phyloP scores from a whole-genome alignment of 2,797 vertebrate genomes.

The Anguilla marmorata region DNA sequence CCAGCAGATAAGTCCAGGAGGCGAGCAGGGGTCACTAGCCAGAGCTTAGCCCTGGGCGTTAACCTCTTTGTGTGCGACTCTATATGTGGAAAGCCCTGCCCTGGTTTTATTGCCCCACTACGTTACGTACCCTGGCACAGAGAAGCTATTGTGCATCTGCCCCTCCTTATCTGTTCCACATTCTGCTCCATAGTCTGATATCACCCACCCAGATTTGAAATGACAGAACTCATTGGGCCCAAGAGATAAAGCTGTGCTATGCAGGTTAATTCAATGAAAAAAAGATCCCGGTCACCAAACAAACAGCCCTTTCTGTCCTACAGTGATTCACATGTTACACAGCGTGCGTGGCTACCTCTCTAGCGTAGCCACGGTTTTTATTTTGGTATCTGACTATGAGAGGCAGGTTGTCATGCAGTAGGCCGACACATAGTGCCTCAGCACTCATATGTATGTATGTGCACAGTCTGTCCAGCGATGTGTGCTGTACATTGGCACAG shows the following conservation, averaged over 20 bases:
- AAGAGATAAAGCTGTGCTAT: neutral
- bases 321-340: neutral
- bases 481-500: neutral
- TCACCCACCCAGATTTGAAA: neutral
- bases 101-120: neutral
- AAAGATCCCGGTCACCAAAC: neutral
- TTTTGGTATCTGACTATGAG: too few species aligned
- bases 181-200: conserved; percentile 7
- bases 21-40: neutral
- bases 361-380: neutral
- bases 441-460: too few species aligned
- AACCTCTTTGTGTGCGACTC: neutral
- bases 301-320: neutral
- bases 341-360: neutral
- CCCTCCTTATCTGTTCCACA: neutral
- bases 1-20: neutral
- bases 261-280: neutral
- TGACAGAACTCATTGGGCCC: neutral
- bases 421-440: neutral
- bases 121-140: neutral
- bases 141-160: neutral
- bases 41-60: neutral
- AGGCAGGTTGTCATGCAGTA: too few species aligned
- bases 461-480: neutral
- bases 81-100: neutral